Evolutionary conservation across 2,113 vertebrate species (phyloP).

Genomic region (Cettia cetti): DNA sequence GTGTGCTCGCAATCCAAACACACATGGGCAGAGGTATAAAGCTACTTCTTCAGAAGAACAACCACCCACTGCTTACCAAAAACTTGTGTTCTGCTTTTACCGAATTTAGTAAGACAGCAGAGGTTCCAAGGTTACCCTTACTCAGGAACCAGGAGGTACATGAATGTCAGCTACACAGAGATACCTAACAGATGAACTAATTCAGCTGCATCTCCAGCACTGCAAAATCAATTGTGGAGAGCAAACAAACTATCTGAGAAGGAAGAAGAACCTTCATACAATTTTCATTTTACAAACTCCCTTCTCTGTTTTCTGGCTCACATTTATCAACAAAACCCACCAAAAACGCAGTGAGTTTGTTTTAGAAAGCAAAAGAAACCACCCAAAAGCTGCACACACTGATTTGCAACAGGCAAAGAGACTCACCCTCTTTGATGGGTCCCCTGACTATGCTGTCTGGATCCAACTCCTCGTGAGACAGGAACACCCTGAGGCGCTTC

Average conservation of each 20-base stretch:
- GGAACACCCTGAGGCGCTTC: conserved; percentile 88
- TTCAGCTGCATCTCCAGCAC: not conserved
- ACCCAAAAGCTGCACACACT: not conserved
- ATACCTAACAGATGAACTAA: too few species aligned
- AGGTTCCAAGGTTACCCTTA: not conserved
- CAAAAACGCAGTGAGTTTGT: not conserved
- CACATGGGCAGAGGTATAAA: not conserved
- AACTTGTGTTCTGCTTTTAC: not conserved
- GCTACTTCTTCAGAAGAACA: not conserved
- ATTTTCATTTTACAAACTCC: not conserved
- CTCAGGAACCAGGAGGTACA: not conserved
- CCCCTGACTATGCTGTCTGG: conserved; percentile 80
- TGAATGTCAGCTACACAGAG: not conserved
- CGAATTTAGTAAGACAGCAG: not conserved
- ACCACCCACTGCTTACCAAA: not conserved
- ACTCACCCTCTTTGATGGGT: conserved; percentile 65
- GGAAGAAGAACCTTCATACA: not conserved
- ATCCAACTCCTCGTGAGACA: conserved; percentile 93
- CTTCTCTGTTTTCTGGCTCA: not conserved
- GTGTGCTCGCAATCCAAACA: not conserved
- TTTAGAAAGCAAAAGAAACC: not conserved
- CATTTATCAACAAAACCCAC: not conserved
- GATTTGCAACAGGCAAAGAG: not conserved
- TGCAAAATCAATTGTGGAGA: not conserved
- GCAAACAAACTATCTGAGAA: not conserved